phyloP scores from a whole-genome alignment of 2,797 vertebrate species.

The Acanthurus tractus region DNA sequence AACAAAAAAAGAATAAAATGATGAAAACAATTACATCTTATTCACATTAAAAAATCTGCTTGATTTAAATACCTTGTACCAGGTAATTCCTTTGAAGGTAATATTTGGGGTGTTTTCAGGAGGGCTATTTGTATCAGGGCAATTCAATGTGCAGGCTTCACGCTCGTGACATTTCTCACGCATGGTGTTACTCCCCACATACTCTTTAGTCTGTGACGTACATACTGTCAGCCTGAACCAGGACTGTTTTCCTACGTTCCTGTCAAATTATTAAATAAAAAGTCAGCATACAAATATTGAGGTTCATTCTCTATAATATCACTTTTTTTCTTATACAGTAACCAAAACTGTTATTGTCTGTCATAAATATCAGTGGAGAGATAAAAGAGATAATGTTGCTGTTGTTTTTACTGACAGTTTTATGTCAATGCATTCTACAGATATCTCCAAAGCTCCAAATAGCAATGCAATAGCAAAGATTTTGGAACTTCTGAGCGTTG shows the following conservation, averaged over 20 bases:
- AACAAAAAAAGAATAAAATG: no score
- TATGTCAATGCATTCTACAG: not conserved
- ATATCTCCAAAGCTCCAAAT: not conserved
- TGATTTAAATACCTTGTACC: conserved; percentile 69
- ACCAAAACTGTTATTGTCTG: no score
- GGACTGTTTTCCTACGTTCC: conserved; percentile 14
- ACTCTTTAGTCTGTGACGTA: conserved; percentile 14
- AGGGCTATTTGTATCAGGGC: conserved; percentile 31
- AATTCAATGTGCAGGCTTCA: conserved; percentile 26
- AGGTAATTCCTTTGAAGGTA: not conserved
- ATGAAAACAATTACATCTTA: not conserved
- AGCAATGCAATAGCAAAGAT: not conserved
- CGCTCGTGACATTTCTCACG: not conserved
- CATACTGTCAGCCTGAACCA: conserved; percentile 57
- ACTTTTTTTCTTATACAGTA: not conserved
- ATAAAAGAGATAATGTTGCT: no score
- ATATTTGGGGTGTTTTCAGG: not conserved
- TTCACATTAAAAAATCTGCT: not conserved
- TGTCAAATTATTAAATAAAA: conserved; percentile 29
- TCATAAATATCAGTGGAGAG: not conserved
- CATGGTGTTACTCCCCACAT: not conserved
- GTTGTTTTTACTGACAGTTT: no score
- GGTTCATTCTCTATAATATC: no score
- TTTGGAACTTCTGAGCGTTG: no score
- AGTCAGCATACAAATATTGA: conserved; percentile 4